Percentiles rank a stretch among this genome's conserved stretches.
Conservation (phyloP, 1,140 invertebrate species). For the Euura saliciscinereae region DNA sequence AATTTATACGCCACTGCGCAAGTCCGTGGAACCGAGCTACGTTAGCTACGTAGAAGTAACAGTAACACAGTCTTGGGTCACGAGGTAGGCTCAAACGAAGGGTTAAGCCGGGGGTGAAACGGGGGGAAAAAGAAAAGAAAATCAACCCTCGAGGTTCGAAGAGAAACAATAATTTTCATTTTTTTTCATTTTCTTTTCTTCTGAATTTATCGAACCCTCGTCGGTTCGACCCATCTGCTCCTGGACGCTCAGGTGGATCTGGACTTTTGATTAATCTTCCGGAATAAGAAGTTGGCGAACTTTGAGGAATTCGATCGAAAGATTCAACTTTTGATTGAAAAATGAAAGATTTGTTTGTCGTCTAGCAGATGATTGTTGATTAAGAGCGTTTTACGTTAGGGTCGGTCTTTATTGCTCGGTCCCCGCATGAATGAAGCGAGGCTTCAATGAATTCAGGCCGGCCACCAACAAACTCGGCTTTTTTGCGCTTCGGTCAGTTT, state of each 20-base stretch:
- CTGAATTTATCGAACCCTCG: no score
- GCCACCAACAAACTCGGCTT: background rate
- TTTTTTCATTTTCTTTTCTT: no score
- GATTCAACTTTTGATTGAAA: no score
- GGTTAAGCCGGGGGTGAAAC: background rate
- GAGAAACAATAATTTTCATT: no score
- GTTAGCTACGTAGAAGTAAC: background rate
- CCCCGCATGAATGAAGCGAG: background rate
- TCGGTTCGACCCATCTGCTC: no score
- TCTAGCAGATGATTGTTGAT: background rate
- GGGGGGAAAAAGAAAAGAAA: background rate
- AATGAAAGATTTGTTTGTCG: no score
- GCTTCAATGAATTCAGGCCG: slow-evolving; percentile 1
- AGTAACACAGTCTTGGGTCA: background rate
- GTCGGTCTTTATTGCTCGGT: background rate
- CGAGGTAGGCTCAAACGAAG: background rate
- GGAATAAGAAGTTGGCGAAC: no score
- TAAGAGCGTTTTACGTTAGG: background rate
- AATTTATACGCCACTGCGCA: slow-evolving; percentile 41
- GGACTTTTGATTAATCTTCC: no score
- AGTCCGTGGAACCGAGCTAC: slow-evolving; percentile 28
- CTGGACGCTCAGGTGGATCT: no score
- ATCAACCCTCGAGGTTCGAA: no score
- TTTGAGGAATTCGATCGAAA: no score
- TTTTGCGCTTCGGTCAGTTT: background rate